Percentiles rank a stretch among this genome's conserved stretches.
Evolutionary conservation across 2,797 vertebrate species (phyloP).

Genomic region (Pristis pectinata): DNA sequence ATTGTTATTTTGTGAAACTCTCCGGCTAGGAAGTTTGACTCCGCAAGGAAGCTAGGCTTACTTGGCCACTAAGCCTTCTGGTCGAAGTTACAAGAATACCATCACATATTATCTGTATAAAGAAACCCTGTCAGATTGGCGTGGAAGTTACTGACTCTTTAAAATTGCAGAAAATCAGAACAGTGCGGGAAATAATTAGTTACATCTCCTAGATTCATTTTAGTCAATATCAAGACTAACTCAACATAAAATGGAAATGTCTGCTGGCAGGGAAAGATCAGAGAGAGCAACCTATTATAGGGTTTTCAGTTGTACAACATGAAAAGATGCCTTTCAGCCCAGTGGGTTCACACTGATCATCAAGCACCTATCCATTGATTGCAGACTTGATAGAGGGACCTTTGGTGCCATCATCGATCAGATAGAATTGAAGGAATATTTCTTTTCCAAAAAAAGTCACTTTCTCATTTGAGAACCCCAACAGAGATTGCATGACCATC

Average conservation of each 20-base stretch:
- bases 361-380: background rate
- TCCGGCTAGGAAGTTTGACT: too few relatives aligned
- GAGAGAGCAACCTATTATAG: too few relatives aligned
- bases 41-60: background rate
- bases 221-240: background rate
- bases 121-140: background rate
- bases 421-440: too few relatives aligned
- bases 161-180: background rate
- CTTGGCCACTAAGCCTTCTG: background rate
- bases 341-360: too few relatives aligned
- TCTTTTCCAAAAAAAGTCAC: background rate
- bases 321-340: too few relatives aligned
- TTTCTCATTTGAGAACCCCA: too few relatives aligned
- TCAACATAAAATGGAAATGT: background rate
- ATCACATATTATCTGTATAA: background rate
- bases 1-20: too few relatives aligned
- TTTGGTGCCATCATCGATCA: background rate
- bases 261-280: too few relatives aligned
- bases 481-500: too few relatives aligned
- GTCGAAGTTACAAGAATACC: background rate
- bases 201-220: background rate
- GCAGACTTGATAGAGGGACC: background rate
- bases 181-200: background rate
- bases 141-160: background rate
- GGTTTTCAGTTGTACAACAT: too few relatives aligned